Evolutionary conservation across 2,888 invertebrate species (phyloP), one percentile per base, ranked within the genome.

Genomic region (Pristionchus fissidentatus): DNA sequence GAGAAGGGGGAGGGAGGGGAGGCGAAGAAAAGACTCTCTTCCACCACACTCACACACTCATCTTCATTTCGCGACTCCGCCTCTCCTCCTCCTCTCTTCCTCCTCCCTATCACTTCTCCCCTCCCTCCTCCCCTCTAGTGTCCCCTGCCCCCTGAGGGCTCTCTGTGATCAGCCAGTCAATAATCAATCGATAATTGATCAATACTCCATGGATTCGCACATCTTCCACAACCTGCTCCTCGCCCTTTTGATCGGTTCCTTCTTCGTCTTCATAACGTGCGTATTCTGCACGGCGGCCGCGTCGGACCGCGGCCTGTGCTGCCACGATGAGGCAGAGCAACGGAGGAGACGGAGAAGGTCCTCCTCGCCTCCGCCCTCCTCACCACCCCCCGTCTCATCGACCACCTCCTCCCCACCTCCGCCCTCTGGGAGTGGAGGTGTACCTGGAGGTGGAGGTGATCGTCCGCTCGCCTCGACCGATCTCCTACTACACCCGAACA

Each of bases 231-330:
- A 90, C 82, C 86, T 88, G 57, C 85, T 91, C 3, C 87, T 91
- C 29, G 89, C 86, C 22, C 86, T 90, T 8, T 87, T 91, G 43
- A 87, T 89, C 84, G 90, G 91, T 79, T 89, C 89, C 55, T 91
- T 91, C 84, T 84, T 91, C 77, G 84, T 90, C 46, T 91, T 91
- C 88, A 87, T 89, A 79, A 80, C 88, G 49, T 91, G 91, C 85
- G 90, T 91, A 57, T 84, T 90, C 35, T 90, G 91, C 75, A 88
- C 91, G 35, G 91, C 90, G 19, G 90, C 89, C 1, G 88, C 88
- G 52, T 88, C 88, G 35, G 91, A 91, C 85, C 88, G 90, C 43
- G 89, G 90, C 15, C 82, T 88, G 60, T 88, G 88, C 83, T 90
- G 89, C 82, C 87, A 87, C 84, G 89, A 89, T 29, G 80, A 60